phyloP scores from a whole-genome alignment of 2,888 invertebrate genomes.

The Terebella lapidaria region DNA sequence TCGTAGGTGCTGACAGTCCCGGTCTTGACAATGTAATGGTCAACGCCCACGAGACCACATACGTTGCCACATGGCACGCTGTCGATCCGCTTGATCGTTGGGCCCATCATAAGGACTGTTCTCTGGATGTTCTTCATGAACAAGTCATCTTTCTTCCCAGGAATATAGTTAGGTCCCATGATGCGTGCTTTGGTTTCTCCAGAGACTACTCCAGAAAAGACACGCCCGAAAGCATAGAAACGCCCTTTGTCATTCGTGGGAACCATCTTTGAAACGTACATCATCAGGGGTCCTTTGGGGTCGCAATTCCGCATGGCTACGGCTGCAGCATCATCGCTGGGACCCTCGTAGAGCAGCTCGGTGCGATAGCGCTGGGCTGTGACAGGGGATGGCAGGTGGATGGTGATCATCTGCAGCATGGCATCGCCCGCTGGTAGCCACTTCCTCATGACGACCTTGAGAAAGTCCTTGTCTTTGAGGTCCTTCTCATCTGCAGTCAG shows the following conservation, averaged over 20 bases:
- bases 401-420: slow-evolving; percentile 99
- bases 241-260: slow-evolving; percentile 99
- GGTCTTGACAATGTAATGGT: slow-evolving; percentile 98
- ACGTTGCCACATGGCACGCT: slow-evolving; percentile 99
- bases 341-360: slow-evolving; percentile 99
- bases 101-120: slow-evolving; percentile 99
- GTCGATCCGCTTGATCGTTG: slow-evolving; percentile 98
- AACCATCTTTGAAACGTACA: slow-evolving; percentile 99
- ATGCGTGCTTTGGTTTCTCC: slow-evolving; percentile 74
- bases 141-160: slow-evolving; percentile 98
- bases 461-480: slow-evolving; percentile 89
- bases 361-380: slow-evolving; percentile 98
- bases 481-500: slow-evolving; percentile 93
- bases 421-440: slow-evolving; percentile 99
- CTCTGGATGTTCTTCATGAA: slow-evolving; percentile 99
- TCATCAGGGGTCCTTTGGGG: slow-evolving; percentile 96
- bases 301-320: slow-evolving; percentile 78
- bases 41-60: slow-evolving; percentile 98
- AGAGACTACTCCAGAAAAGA: slow-evolving; percentile 87
- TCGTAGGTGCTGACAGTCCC: slow-evolving; percentile 99
- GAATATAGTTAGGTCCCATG: slow-evolving; percentile 97
- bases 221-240: slow-evolving; percentile 99
- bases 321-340: slow-evolving; percentile 91
- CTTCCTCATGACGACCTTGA: slow-evolving; percentile 92
- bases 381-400: slow-evolving; percentile 98